Evolutionary conservation across 1,140 invertebrate species (phyloP), one percentile per base, ranked within the genome.

Genomic region (Meloidogyne floridensis): DNA sequence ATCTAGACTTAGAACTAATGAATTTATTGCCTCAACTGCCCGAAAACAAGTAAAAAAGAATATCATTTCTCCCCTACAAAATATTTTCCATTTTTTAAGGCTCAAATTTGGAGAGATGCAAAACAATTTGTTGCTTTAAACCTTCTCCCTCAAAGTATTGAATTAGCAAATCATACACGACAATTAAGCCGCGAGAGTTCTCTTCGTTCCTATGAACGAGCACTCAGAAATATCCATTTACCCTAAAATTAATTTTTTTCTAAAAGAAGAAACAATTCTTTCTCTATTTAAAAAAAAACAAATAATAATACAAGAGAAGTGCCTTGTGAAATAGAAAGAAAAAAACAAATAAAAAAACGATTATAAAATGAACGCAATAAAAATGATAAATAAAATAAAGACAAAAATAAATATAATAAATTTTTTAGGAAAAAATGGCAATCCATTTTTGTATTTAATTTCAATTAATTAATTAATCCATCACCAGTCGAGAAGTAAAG

Each of bases 11-110:
- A 47, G 69, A 53, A 70, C 81, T 42, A 85, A 85, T 59, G 51
- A 82, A 72, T 77, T 82, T 69, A 85, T 85, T 65, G 81, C 78
- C 20, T 85, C 84, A 53, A 80, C 77, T 5, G 84, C 84, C 20
- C 59, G 84, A 56, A 86, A 85, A 72, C 84, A 84, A 80, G 84
- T 47, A 59, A 72, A 20, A 43, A 59, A 5, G 15, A 32, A 32
- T 32, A 59, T 15, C 11, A 59, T 15, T 13, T 59, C 15, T 59
- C 15, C 11, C 15, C 13, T 59, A 15, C 11, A 5, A 59, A 32
- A 32, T 32, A 32, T 32, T 32, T 18, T n/a, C 6, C n/a, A 47
- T 72, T 20, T 13, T 54, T 56, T 74, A 43, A 83, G 77, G 82
- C 77, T 65, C 78, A 83, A 80, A 75, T 80, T 32, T 82, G 81